These are phyloP conservation scores for Tetragonisca angustula DNA, from an alignment of 2,888 invertebrate species.

Conservation along the genomic window DNA sequence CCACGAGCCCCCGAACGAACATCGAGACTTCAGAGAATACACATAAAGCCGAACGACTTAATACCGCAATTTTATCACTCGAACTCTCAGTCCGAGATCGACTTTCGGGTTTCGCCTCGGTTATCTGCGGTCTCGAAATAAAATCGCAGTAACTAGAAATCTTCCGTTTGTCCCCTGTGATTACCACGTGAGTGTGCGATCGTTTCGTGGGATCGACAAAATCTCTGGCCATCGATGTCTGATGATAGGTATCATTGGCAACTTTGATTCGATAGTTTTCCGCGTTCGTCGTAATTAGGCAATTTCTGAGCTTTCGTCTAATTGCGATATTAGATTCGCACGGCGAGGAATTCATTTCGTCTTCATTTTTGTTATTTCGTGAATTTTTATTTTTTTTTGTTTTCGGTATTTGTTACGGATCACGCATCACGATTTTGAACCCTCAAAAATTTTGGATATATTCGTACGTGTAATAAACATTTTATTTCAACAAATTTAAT, in stretches of 20 bases:
- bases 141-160: slow-evolving; percentile 80
- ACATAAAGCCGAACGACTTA: slow-evolving; percentile 84
- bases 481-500: no score
- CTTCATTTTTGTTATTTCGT: no score
- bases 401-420: no score
- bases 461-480: no score
- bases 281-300: slow-evolving; percentile 6
- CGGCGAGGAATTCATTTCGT: neutral
- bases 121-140: slow-evolving; percentile 83
- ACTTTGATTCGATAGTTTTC: slow-evolving; percentile 30
- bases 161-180: slow-evolving; percentile 61
- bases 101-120: slow-evolving; percentile 61
- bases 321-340: neutral
- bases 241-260: slow-evolving; percentile 25
- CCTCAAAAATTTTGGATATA: no score
- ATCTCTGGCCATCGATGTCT: slow-evolving; percentile 14
- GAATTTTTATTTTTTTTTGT: no score
- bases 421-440: no score
- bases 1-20: slow-evolving; percentile 63
- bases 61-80: slow-evolving; percentile 84
- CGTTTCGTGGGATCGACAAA: slow-evolving; percentile 43
- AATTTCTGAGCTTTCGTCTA: neutral
- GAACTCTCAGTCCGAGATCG: slow-evolving; percentile 69
- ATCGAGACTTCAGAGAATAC: slow-evolving; percentile 83
- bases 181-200: slow-evolving; percentile 53